Evolutionary conservation across 2,888 invertebrate species (phyloP).

Genomic region (Diaphora mendica): DNA sequence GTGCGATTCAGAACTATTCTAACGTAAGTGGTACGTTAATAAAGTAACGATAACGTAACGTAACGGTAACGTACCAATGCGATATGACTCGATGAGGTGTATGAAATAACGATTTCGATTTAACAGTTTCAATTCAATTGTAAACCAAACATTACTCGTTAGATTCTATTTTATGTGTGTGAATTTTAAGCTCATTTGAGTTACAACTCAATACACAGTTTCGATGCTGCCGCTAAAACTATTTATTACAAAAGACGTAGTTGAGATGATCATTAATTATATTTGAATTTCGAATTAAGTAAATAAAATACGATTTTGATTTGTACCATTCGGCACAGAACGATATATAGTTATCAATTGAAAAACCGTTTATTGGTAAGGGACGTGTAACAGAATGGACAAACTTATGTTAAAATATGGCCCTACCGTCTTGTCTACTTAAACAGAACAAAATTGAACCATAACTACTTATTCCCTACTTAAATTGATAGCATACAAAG

Average conservation of each 20-base stretch:
- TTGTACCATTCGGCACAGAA: neutral
- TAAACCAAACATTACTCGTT: neutral
- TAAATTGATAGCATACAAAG: neutral
- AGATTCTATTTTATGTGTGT: neutral
- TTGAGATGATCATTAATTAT: neutral
- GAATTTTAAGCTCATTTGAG: neutral
- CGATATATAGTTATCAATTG: neutral
- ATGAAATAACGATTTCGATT: neutral
- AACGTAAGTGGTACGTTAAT: neutral
- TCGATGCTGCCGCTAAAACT: neutral
- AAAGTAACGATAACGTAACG: neutral
- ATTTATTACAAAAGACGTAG: neutral
- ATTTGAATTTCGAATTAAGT: neutral
- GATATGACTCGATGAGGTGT: neutral
- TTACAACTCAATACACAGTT: neutral
- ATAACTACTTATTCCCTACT: neutral
- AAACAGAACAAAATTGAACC: neutral
- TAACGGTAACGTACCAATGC: neutral
- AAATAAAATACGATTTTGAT: neutral
- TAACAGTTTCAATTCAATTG: neutral
- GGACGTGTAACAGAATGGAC: neutral
- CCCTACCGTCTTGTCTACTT: neutral
- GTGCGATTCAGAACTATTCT: neutral
- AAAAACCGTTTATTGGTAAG: neutral
- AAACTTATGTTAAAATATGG: too few relatives aligned